Conservation (phyloP, 2,888 invertebrate species). For the Leptinotarsa tumamoca region DNA sequence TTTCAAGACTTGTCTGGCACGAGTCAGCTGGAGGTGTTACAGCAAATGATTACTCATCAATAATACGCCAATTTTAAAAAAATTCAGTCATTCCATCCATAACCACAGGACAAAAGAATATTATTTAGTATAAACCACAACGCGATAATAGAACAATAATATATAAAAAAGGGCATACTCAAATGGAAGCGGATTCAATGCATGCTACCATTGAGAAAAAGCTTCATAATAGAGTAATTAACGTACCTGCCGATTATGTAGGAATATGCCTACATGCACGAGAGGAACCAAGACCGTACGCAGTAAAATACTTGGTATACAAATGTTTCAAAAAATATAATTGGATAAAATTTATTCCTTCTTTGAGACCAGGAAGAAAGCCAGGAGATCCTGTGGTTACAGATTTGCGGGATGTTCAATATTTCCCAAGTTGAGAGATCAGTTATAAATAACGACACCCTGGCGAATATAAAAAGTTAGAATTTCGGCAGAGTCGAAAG, state of each 20-base stretch:
- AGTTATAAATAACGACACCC: conserved; percentile 27
- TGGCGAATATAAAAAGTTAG: conserved; percentile 27
- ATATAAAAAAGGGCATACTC: not conserved
- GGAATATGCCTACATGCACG: conserved; percentile 14
- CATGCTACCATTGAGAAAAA: conserved; percentile 23
- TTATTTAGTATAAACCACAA: conserved; percentile 28
- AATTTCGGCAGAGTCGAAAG: conserved; percentile 8
- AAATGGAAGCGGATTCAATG: not conserved
- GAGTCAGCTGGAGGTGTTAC: not conserved
- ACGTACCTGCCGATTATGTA: conserved; percentile 46
- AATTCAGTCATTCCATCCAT: too few species aligned
- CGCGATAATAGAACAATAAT: conserved; percentile 9
- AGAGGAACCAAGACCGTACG: conserved; percentile 21
- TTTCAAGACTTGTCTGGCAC: conserved; percentile 35
- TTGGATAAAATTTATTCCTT: conserved; percentile 2
- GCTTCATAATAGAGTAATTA: conserved; percentile 37
- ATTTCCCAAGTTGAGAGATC: not conserved
- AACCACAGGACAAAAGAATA: too few species aligned
- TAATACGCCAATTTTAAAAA: not conserved
- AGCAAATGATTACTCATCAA: conserved; percentile 9
- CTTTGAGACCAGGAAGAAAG: conserved; percentile 11
- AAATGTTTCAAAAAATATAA: conserved; percentile 13
- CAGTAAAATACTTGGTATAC: conserved; percentile 5
- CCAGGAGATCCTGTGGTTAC: conserved; percentile 4
- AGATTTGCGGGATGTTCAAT: not conserved